These are phyloP conservation scores for Leuciscus idus DNA, from an alignment of 2,113 vertebrate species.

Conservation along the genomic window DNA sequence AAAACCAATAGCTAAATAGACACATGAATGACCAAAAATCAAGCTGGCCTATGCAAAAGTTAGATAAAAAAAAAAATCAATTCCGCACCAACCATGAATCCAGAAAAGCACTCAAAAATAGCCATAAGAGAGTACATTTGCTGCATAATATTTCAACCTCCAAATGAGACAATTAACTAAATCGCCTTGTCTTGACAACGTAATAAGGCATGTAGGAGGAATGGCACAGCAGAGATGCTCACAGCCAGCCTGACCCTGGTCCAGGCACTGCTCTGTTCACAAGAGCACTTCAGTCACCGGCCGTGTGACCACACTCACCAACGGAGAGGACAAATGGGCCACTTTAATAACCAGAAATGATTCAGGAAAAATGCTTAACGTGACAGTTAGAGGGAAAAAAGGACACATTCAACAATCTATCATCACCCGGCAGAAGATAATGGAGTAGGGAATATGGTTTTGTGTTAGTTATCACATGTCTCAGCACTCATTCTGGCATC, in stretches of 20 bases:
- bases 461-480: constrained; percentile 1
- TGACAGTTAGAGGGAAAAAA: constrained; percentile 50
- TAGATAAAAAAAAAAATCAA: constrained; percentile 51
- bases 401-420: constrained; percentile 48
- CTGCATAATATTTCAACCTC: constrained; percentile 61
- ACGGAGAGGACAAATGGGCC: constrained; percentile 46
- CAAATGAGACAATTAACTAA: constrained; percentile 64
- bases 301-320: constrained; percentile 24
- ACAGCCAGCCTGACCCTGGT: constrained; percentile 27
- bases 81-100: constrained; percentile 50
- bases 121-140: constrained; percentile 46
- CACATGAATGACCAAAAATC: neutral
- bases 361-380: constrained; percentile 44
- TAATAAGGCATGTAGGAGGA: constrained; percentile 47
- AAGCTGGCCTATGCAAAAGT: constrained; percentile 13
- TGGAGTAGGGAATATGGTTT: neutral
- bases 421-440: constrained; percentile 14
- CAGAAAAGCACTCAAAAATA: constrained; percentile 51
- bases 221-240: constrained; percentile 25
- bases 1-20: constrained; percentile 7
- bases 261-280: constrained; percentile 19
- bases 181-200: constrained; percentile 58
- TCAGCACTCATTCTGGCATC: neutral
- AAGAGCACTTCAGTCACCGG: constrained; percentile 22
- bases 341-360: constrained; percentile 56